Base-by-base conservation (phyloP, 2,797 vertebrate species). In the Microctenopoma lineatum region DNA sequence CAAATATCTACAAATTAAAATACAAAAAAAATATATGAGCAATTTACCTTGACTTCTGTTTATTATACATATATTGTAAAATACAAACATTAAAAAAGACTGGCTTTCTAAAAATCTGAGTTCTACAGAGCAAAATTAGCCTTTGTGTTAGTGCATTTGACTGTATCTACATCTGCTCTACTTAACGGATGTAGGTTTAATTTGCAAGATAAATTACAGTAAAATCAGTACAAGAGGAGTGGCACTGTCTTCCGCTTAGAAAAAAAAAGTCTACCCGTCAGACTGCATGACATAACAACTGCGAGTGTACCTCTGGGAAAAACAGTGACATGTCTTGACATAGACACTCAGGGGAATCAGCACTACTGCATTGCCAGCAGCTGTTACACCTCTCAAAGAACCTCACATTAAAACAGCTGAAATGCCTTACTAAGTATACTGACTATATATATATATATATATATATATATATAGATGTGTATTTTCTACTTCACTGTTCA, bases 321-420 rank as follows among this genome's bases (percentile, higher is more conserved):
- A 70, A 55, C 7, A 15, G 34, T 53, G 13, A 60, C 61, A 36
- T 18, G 16, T 12, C 26, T 53, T 42, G 39, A 80, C n/a, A n/a
- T 51, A 10, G 26, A 7, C 29, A 60, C 75, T 29, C 56, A 2
- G 66, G 84, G 77, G 69, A 59, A 53, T 61, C 4, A 61, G 6
- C 26, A 47, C 66, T 64, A 69, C 64, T 60, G 39, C 58, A 7
- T 2, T 16, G 70, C 70, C 57, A 83, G 39, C 84, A 83, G 72
- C 77, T 60, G 80, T 67, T 67, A 4, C 0, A 34, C 38, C 34
- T 11, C 61, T 46, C 58, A 69, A 13, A 56, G 18, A 68, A 59
- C 46, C 21, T 18, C 56, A 34, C 61, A 65, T 55, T n/a, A 5
- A 39, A 80, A 76, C 76, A 79, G 71, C 78, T 84, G 79, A 70